These are phyloP conservation scores for Condylostylus longicornis DNA, from an alignment of 1,140 invertebrate species.

Conservation along the genomic window DNA sequence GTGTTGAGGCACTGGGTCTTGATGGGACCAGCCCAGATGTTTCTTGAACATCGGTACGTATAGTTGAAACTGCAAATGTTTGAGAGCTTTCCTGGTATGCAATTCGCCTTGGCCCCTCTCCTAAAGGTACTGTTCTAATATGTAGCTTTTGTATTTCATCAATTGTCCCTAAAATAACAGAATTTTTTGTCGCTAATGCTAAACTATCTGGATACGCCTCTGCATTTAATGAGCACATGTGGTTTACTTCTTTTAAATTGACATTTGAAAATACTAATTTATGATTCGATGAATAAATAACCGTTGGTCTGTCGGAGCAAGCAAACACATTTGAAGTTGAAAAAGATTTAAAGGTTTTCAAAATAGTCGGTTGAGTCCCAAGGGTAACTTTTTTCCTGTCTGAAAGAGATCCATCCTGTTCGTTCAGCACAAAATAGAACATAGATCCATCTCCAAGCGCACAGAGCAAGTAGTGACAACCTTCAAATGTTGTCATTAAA, in stretches of 20 bases:
- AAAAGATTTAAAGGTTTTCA: conserved; percentile 79
- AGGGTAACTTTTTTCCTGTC: conserved; percentile 88
- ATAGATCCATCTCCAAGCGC: conserved; percentile 95
- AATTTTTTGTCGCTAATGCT: conserved; percentile 83
- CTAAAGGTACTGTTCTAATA: conserved; percentile 84
- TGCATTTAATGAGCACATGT: conserved; percentile 95
- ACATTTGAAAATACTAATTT: conserved; percentile 99
- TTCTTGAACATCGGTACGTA: conserved; percentile 73
- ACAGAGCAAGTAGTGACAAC: conserved; percentile 75
- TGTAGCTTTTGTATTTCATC: conserved; percentile 98
- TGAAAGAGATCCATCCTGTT: conserved; percentile 48
- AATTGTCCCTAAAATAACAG: conserved; percentile 93
- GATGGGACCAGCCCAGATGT: conserved; percentile 47
- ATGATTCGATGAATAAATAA: conserved; percentile 97
- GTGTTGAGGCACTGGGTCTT: conserved; percentile 62
- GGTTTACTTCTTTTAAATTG: conserved; percentile 93
- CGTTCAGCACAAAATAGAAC: conserved; percentile 84
- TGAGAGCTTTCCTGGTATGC: conserved; percentile 88
- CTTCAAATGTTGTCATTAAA: conserved; percentile 87
- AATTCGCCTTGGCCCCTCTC: conserved; percentile 85
- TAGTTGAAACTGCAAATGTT: conserved; percentile 88
- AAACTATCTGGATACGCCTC: conserved; percentile 88
- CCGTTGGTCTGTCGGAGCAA: conserved; percentile 93
- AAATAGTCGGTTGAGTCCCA: conserved; percentile 90
- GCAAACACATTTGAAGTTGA: conserved; percentile 96